Conservation (phyloP, 2,888 invertebrate species). For the Drosophila merina region DNA sequence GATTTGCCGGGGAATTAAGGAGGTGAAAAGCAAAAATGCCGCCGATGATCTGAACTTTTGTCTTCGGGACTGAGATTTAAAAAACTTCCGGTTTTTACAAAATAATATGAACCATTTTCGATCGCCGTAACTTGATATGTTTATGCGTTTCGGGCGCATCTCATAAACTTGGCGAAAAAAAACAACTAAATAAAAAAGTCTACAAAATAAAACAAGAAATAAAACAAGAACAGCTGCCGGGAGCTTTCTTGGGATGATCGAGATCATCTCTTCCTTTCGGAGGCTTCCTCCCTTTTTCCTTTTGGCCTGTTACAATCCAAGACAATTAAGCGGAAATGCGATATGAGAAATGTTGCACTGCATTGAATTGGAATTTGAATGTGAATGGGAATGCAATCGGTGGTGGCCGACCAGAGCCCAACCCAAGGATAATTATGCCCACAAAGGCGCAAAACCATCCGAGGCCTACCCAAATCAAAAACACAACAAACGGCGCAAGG, state of each 20-base stretch:
- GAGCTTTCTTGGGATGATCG: constrained; percentile 31
- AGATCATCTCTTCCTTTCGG: constrained; percentile 24
- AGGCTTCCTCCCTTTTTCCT: constrained; percentile 14
- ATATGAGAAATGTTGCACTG: constrained; percentile 60
- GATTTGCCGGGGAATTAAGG: constrained; percentile 33
- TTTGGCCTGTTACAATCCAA: constrained; percentile 33
- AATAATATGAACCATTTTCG: constrained; percentile 22
- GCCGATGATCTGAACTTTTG: constrained; percentile 37
- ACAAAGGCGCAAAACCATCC: constrained; percentile 59
- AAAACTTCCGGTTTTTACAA: constrained; percentile 72
- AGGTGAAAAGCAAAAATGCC: constrained; percentile 21
- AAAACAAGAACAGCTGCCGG: constrained; percentile 55
- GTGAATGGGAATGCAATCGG: constrained; percentile 61
- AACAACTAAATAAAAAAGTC: not conserved
- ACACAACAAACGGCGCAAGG: constrained; percentile 27
- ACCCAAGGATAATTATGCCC: constrained; percentile 51
- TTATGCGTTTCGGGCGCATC: constrained; percentile 64
- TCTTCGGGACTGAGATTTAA: constrained; percentile 45
- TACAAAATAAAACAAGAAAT: not conserved
- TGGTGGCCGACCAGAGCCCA: constrained; percentile 24
- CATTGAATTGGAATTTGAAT: constrained; percentile 51
- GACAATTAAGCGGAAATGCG: constrained; percentile 75
- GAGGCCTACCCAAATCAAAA: constrained; percentile 74
- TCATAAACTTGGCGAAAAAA: constrained; percentile 50
- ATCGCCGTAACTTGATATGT: constrained; percentile 76